phyloP scores from a whole-genome alignment of 2,113 vertebrate genomes.

The Micromys minutus region DNA sequence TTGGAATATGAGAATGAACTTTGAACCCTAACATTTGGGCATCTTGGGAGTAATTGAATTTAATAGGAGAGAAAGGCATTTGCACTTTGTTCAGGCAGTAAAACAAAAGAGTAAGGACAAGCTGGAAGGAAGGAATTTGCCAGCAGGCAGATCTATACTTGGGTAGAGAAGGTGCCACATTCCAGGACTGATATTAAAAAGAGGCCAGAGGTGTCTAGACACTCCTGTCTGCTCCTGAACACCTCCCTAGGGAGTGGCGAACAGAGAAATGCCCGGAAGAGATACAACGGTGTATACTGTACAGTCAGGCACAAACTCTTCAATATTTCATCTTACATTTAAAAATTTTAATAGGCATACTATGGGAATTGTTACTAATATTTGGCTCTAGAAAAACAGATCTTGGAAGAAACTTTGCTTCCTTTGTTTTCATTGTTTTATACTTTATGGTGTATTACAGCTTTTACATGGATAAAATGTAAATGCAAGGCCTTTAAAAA shows the following conservation, averaged over 20 bases:
- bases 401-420: neutral
- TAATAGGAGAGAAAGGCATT: slow-evolving; percentile 53
- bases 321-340: slow-evolving; percentile 29
- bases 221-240: slow-evolving; percentile 59
- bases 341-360: slow-evolving; percentile 39
- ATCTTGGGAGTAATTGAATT: slow-evolving; percentile 24
- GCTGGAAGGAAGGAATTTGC: slow-evolving; percentile 64
- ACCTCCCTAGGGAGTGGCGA: neutral
- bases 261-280: slow-evolving; percentile 47
- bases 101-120: slow-evolving; percentile 49
- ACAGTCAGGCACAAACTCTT: neutral
- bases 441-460: neutral
- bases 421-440: slow-evolving; percentile 38
- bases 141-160: slow-evolving; percentile 74
- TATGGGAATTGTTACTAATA: neutral
- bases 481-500: slow-evolving; percentile 15
- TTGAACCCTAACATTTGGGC: neutral
- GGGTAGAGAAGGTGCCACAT: slow-evolving; percentile 74
- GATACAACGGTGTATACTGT: neutral
- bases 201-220: slow-evolving; percentile 69
- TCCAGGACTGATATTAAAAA: slow-evolving; percentile 70
- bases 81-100: slow-evolving; percentile 56
- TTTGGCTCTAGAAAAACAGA: slow-evolving; percentile 26
- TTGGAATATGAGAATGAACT: slow-evolving; percentile 34
- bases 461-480: slow-evolving; percentile 23